Percentiles rank a stretch among this genome's conserved stretches.
Conservation (phyloP, 2,888 invertebrate genomes). For the Lymantria dispar region DNA sequence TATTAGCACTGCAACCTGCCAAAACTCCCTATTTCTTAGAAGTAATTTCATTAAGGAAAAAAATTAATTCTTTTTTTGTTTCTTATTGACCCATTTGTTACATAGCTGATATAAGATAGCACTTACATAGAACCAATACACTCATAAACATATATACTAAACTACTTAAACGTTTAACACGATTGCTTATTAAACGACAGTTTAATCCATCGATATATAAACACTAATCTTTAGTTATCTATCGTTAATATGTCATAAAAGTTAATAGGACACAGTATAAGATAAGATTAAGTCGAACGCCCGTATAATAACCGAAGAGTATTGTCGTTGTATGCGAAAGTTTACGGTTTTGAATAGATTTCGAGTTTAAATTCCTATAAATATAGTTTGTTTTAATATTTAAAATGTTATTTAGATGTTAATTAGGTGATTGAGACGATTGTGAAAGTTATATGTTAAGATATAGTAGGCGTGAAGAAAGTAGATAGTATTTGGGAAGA, state of each 20-base stretch:
- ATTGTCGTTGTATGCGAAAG: slow-evolving; percentile 9
- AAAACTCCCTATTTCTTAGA: no score
- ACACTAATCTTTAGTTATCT: slow-evolving; percentile 36
- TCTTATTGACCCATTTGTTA: background rate
- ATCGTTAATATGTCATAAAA: slow-evolving; percentile 35
- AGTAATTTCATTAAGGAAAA: no score
- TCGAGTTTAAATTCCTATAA: background rate
- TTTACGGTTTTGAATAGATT: background rate
- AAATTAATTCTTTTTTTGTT: no score
- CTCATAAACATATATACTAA: background rate
- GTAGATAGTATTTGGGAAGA: no score
- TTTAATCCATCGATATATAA: slow-evolving; percentile 24
- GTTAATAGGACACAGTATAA: slow-evolving; percentile 22
- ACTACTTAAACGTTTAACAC: slow-evolving; percentile 4
- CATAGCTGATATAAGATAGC: background rate
- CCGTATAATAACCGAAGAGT: slow-evolving; percentile 8
- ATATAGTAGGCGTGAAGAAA: no score
- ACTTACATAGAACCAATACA: background rate
- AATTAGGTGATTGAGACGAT: background rate
- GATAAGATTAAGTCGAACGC: slow-evolving; percentile 20
- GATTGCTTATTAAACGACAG: slow-evolving; percentile 14
- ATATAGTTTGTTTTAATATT: background rate
- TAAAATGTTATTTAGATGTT: background rate
- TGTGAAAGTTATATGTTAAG: no score
- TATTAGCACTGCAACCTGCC: no score